These are phyloP conservation scores for Apeira syringaria DNA, from an alignment of 2,888 invertebrate species.

Conservation along the genomic window DNA sequence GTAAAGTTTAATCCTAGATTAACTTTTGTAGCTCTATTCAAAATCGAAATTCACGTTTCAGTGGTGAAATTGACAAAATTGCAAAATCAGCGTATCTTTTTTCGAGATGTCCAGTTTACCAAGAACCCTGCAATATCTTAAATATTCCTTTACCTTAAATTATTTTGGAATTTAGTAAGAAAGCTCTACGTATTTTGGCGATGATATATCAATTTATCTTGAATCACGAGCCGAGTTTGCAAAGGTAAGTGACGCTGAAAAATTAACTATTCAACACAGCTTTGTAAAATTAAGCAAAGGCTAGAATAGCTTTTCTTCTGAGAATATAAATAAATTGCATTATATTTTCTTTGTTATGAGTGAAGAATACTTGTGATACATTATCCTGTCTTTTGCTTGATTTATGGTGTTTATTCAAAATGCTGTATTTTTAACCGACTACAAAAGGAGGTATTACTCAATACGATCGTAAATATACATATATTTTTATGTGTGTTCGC, in stretches of 20 bases:
- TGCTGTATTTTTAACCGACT: no score
- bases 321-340: neutral
- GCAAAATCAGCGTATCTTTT: slow-evolving; percentile 44
- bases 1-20: no score
- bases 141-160: slow-evolving; percentile 20
- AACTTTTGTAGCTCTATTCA: neutral
- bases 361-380: no score
- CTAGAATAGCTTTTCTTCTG: neutral
- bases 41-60: slow-evolving; percentile 35
- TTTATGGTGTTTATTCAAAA: no score
- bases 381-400: no score
- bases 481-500: no score
- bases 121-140: slow-evolving; percentile 29
- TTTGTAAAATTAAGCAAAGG: slow-evolving; percentile 21
- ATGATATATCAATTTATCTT: slow-evolving; percentile 43
- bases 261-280: slow-evolving; percentile 35
- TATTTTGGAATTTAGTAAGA: slow-evolving; percentile 20
- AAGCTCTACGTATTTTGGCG: slow-evolving; percentile 31
- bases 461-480: no score
- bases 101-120: slow-evolving; percentile 27
- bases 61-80: slow-evolving; percentile 44
- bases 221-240: slow-evolving; percentile 39
- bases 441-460: no score
- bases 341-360: neutral
- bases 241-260: slow-evolving; percentile 45